Percentiles rank a stretch among this genome's conserved stretches.
Evolutionary conservation across 2,113 vertebrate genomes (phyloP).

Genomic region (Notothenia rossii): DNA sequence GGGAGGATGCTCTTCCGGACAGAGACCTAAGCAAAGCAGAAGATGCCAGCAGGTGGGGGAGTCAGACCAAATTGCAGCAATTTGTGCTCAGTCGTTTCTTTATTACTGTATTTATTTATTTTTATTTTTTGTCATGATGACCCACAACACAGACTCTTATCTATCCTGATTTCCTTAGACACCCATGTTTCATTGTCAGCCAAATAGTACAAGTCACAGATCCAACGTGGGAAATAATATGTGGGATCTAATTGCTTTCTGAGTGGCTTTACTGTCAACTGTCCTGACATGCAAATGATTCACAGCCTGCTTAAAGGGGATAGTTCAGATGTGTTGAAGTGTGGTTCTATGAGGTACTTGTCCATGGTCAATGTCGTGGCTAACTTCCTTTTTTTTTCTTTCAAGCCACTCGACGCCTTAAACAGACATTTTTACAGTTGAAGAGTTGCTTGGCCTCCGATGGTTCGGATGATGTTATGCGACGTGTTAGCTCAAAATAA

Average conservation of each 20-base stretch:
- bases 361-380: too few relatives aligned
- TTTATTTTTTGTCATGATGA: not conserved
- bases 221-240: conserved; percentile 13
- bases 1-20: conserved; percentile 95
- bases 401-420: too few relatives aligned
- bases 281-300: conserved; percentile 17
- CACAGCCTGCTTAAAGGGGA: not conserved
- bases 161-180: conserved; percentile 4
- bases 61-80: not conserved
- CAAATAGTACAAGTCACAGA: not conserved
- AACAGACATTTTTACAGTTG: too few relatives aligned
- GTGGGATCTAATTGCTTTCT: conserved; percentile 1
- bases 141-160: not conserved
- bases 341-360: too few relatives aligned
- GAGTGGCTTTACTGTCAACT: not conserved
- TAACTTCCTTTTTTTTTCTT: too few relatives aligned
- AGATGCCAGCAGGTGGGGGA: conserved; percentile 94
- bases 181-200: not conserved
- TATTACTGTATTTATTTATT: not conserved
- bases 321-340: too few relatives aligned
- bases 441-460: too few relatives aligned
- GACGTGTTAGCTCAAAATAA: too few relatives aligned
- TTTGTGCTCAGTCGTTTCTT: not conserved
- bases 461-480: too few relatives aligned
- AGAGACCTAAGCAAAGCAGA: conserved; percentile 91